Percentiles rank a stretch among this genome's conserved stretches.
phyloP scores from a whole-genome alignment of 2,113 vertebrate species.

The Pollimyrus isidori region DNA sequence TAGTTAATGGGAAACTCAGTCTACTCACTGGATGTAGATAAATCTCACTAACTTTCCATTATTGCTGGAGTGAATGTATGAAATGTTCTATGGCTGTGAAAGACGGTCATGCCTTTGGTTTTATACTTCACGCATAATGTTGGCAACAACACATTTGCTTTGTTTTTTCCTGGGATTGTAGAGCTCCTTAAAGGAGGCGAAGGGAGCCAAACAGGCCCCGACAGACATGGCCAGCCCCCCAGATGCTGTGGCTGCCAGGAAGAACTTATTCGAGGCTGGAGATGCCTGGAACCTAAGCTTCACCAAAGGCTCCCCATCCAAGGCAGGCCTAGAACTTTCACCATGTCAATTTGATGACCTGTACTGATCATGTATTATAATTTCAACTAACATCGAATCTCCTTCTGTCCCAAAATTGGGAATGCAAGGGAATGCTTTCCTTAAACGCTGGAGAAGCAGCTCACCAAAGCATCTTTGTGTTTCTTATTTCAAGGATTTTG shows the following conservation, averaged over 20 bases:
- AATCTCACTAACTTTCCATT: neutral
- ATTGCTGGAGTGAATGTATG: neutral
- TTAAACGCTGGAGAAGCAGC: neutral
- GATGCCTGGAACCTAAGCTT: constrained; percentile 65
- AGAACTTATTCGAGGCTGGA: constrained; percentile 79
- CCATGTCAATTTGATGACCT: neutral
- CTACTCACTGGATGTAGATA: neutral
- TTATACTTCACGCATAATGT: neutral
- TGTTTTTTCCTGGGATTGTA: constrained; percentile 25
- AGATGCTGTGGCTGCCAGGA: constrained; percentile 74
- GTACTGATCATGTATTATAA: neutral
- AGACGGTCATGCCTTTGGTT: neutral
- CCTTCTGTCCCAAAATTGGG: neutral
- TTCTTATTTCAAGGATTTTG: neutral
- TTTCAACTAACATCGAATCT: neutral
- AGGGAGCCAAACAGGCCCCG: constrained; percentile 54
- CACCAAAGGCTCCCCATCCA: constrained; percentile 49
- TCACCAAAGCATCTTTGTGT: neutral
- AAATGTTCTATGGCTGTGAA: neutral
- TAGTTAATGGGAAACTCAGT: neutral
- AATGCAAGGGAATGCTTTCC: neutral
- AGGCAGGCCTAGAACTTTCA: constrained; percentile 53
- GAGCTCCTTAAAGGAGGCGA: constrained; percentile 63
- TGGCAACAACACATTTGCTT: too few relatives aligned
- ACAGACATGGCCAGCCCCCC: constrained; percentile 65